Evolutionary conservation across 2,888 invertebrate genomes (phyloP).

Genomic region (Drosophila austrosaltans): DNA sequence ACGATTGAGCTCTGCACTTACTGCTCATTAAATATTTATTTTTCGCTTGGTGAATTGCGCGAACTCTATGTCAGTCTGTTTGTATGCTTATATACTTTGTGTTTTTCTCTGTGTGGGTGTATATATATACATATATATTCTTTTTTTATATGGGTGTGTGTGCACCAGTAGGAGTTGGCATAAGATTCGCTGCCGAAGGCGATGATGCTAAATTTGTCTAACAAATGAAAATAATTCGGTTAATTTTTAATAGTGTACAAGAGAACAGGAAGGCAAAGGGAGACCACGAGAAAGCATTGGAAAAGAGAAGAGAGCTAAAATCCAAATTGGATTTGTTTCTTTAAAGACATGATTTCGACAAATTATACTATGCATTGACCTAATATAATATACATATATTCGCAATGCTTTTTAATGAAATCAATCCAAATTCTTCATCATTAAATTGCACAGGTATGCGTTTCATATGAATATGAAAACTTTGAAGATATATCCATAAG

Average conservation of each 20-base stretch:
- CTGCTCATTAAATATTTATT: conserved; percentile 26
- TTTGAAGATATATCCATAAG: background rate
- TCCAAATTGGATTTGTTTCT: conserved; percentile 6
- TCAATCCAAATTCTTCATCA: background rate
- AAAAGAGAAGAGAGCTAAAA: background rate
- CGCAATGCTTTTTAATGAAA: background rate
- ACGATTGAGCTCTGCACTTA: conserved; percentile 17
- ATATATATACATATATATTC: background rate
- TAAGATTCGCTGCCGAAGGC: background rate
- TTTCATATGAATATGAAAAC: background rate
- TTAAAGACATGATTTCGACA: background rate
- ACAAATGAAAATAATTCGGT: conserved; percentile 23
- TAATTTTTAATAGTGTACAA: conserved; percentile 18
- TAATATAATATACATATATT: background rate
- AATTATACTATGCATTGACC: background rate
- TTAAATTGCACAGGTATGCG: background rate
- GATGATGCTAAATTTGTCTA: conserved; percentile 3
- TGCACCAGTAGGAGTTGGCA: background rate
- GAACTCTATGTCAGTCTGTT: conserved; percentile 7
- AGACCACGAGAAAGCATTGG: background rate
- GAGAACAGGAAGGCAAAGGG: background rate
- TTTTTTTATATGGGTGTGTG: background rate
- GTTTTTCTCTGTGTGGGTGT: background rate
- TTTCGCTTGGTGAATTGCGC: conserved; percentile 6
- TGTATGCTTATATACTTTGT: background rate